A percentile compares a stretch with the other conserved stretches of the same genome.
These are phyloP conservation scores for Spea bombifrons DNA, from an alignment of 2,113 vertebrate genomes.

Conservation along the genomic window DNA sequence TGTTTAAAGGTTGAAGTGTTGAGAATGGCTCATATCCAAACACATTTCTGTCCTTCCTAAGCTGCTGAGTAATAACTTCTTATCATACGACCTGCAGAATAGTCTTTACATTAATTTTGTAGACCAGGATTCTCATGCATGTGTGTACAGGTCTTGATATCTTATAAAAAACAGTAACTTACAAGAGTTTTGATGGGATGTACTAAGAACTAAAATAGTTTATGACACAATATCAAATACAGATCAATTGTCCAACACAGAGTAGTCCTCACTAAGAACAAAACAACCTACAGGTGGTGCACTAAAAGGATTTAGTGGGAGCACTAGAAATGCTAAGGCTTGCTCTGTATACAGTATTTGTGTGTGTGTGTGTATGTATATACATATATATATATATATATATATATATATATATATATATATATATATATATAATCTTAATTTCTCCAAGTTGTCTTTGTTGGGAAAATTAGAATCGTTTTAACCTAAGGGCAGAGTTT, in stretches of 20 bases:
- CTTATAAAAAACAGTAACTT: too few relatives aligned
- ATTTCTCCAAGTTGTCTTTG: background rate
- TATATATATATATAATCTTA: background rate
- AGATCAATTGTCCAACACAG: too few relatives aligned
- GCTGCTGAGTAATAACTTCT: background rate
- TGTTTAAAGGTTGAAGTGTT: slow-evolving; percentile 63
- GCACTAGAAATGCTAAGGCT: background rate
- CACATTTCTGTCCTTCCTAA: slow-evolving; percentile 54
- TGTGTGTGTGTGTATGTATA: background rate
- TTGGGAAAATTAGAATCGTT: background rate
- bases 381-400: background rate
- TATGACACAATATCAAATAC: too few relatives aligned
- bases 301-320: background rate
- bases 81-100: background rate
- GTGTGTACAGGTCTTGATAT: too few relatives aligned
- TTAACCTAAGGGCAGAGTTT: too few relatives aligned
- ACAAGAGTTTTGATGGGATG: too few relatives aligned
- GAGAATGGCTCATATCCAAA: slow-evolving; percentile 61
- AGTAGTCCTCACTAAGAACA: too few relatives aligned
- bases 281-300: too few relatives aligned
- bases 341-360: background rate
- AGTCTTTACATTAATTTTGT: background rate
- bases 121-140: too few relatives aligned
- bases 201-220: too few relatives aligned
- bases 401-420: background rate